These are phyloP conservation scores for Trichonephila inaurata DNA, from an alignment of 1,140 invertebrate genomes.

Conservation along the genomic window DNA sequence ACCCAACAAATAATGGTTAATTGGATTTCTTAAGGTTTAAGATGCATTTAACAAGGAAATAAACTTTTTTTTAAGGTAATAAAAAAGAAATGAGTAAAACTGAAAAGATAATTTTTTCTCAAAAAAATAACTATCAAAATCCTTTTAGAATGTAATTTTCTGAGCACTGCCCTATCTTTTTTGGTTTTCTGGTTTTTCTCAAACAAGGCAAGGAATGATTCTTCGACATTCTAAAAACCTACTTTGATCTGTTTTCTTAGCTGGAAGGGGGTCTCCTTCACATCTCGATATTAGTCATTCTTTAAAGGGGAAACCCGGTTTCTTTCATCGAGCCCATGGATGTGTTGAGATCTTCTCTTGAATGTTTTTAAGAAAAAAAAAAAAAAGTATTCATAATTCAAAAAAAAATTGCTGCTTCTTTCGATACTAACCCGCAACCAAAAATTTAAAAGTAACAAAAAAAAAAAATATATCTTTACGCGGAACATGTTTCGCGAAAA, in stretches of 20 bases:
- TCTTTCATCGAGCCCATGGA: neutral
- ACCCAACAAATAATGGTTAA: no score
- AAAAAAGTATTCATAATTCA: neutral
- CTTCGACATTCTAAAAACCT: neutral
- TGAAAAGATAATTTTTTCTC: no score
- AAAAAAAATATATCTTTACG: no score
- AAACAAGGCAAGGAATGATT: neutral
- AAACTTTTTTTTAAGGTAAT: no score
- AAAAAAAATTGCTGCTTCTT: neutral
- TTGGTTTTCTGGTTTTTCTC: neutral
- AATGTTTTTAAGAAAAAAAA: neutral
- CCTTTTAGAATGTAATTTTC: neutral
- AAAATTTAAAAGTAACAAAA: no score
- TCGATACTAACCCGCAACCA: no score
- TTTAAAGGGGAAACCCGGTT: slow-evolving; percentile 1
- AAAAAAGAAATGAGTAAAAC: no score
- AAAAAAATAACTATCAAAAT: neutral
- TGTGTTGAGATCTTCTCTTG: neutral
- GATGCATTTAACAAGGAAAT: no score
- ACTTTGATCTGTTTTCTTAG: slow-evolving; percentile 2
- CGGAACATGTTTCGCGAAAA: no score
- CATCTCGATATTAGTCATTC: slow-evolving; percentile 11
- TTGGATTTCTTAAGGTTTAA: no score
- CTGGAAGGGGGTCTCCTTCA: neutral
- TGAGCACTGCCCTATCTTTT: neutral